Evolutionary conservation across 2,888 invertebrate species (phyloP).

Genomic region (Norana najaformis): DNA sequence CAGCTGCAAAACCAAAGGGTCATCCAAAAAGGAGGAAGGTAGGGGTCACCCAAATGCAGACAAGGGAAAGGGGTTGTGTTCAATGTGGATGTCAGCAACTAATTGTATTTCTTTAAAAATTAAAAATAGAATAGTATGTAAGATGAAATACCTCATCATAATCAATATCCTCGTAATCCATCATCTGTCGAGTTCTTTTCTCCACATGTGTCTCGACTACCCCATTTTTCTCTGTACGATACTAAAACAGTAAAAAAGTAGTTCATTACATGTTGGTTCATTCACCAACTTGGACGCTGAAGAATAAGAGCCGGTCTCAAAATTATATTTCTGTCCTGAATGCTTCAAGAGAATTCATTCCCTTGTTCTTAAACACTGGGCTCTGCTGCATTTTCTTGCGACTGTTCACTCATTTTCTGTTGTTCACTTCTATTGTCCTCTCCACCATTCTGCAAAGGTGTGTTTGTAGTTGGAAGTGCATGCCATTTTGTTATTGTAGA

Average conservation of each 20-base stretch:
- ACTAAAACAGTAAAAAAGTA: slow-evolving; percentile 15
- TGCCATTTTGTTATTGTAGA: background rate
- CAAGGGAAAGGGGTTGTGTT: no score
- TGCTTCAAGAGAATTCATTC: background rate
- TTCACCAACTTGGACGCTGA: background rate
- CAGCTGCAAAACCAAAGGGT: no score
- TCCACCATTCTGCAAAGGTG: background rate
- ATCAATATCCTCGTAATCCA: slow-evolving; percentile 24
- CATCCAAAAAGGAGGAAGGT: no score
- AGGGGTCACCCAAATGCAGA: no score
- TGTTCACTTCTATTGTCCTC: background rate
- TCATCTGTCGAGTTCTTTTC: background rate
- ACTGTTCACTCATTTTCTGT: background rate
- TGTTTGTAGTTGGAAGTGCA: background rate
- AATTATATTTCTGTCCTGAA: background rate
- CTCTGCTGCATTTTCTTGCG: no score
- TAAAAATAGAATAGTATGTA: background rate
- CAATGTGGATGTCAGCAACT: no score
- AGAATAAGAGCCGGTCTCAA: background rate
- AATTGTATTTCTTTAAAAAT: background rate
- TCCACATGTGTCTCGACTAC: slow-evolving; percentile 31
- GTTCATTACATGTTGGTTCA: background rate
- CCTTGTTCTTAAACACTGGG: background rate
- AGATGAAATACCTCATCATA: slow-evolving; percentile 24
- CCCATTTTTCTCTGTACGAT: slow-evolving; percentile 27